Base-by-base conservation (phyloP, 2,888 invertebrate genomes). In the Drosophila recens region DNA sequence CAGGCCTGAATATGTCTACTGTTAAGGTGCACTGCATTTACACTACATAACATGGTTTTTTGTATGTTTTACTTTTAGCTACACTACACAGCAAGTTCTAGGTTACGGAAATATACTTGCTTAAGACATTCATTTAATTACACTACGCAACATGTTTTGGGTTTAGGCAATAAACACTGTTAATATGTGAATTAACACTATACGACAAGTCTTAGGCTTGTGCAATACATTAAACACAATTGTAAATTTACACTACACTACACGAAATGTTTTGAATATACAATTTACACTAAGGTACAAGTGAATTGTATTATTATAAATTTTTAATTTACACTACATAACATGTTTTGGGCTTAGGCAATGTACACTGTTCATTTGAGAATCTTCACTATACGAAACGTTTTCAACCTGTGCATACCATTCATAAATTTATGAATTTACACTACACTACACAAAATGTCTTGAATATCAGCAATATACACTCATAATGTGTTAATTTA, bases 11-110 rank as follows among this genome's bases (percentile, higher is more conserved):
- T 0, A 27, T 46, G n/a, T 36, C 34, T 23, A 9, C 9, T 9
- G 5, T n/a, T 53, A 15, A 36, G 34, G 9, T n/a, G 17, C n/a
- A n/a, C 1, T 17, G 13, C 23, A 20, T 4, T 27, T 20, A 42
- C 67, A 75, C 69, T 46, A 8, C 17, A 40, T 56, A 40, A 23
- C 61, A 34, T 2, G 20, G 42, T 34, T 54, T 40, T 10, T 3
- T 45, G n/a, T 30, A 9, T 8, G 4, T 10, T 27, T 9, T 15
- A 11, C 17, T 53, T 17, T 6, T 15, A n/a, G 9, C 1, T 40
- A 53, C 23, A 38, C 27, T 27, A 3, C 27, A 11, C 27, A 9
- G 2, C 11, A 53, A 6, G 5, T 15, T 5, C 10, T 11, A 0
- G 8, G 13, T 1, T 6, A 0, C 3, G 6, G 1, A 4, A 6